Evolutionary conservation across 35 echinoderm and acorn worm genomes (phyloP), one percentile per base, ranked within the genome.

Genomic region (Diadema setosum): DNA sequence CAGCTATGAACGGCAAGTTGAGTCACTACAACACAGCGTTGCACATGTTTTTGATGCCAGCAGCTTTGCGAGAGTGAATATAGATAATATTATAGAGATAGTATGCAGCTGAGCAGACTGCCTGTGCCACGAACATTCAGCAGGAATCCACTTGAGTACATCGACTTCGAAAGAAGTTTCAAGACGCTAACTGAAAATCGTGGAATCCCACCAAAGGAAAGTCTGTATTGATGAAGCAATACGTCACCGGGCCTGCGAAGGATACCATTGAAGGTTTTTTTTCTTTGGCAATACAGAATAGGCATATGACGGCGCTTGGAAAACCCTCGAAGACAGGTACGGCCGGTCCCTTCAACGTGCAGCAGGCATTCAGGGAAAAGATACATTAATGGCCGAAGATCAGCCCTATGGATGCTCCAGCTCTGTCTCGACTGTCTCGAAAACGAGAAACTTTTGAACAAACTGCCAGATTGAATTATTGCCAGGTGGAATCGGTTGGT

Each of bases 151-250:
- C 78, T 91, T 7, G 60, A 91, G 27, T 91, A 56, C 42, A 45
- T 85, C 5, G 43, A 43, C 17, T 91, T 73, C 21, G 84, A 91
- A 73, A 70, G 80, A 34, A 91, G 82, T 59, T 91, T 91, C 58
- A 58, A 17, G 7, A 91, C 81, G 5, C 57, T 85, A 20, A 85
- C 41, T 30, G 83, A 65, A 2, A 35, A 40, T 16, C 25, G 35
- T 12, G 83, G 57, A 61, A 76, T 75, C 34, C 36, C 23, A 39
- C 18, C 15, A 34, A 23, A 5, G 49, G 52, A 27, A 61, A 64
- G 34, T 8, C 25, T 73, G 59, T 76, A 76, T 64, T 69, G 11
- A 32, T 85, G 2, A 58, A 32, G 56, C 48, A 65, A 33, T 85
- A 85, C n/a, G 83, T 85, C 4, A 65, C 24, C 16, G 83, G 83